These are phyloP conservation scores for Diadumene lineata DNA, from an alignment of 92 coral and sea anemone species.

Conservation along the genomic window DNA sequence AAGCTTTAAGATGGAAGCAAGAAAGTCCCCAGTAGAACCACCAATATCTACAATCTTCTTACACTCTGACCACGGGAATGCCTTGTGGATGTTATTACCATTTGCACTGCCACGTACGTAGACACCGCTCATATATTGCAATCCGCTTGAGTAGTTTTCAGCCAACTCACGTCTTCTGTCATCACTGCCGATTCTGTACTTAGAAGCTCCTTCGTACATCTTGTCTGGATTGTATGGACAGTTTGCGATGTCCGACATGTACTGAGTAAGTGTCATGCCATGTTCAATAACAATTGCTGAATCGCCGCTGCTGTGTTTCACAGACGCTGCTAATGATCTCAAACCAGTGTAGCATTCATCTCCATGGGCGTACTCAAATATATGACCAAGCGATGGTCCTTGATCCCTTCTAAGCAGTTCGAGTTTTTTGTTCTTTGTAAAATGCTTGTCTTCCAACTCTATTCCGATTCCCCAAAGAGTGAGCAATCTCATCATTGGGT, in stretches of 20 bases:
- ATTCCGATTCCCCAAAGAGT: background rate
- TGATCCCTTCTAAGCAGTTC: conserved; percentile 47
- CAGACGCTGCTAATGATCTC: conserved; percentile 38
- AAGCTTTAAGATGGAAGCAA: too few relatives aligned
- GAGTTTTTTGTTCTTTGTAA: conserved; percentile 39
- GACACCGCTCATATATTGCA: too few relatives aligned
- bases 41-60: too few relatives aligned
- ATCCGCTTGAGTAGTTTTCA: too few relatives aligned
- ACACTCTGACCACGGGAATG: too few relatives aligned
- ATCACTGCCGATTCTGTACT: conserved; percentile 22
- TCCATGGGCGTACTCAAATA: conserved; percentile 30
- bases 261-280: conserved; percentile 38
- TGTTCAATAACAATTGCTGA: conserved; percentile 29
- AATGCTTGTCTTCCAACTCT: conserved; percentile 12
- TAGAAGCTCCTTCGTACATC: background rate
- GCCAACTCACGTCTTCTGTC: too few relatives aligned
- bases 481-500: background rate
- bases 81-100: too few relatives aligned
- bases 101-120: too few relatives aligned
- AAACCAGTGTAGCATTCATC: conserved; percentile 44
- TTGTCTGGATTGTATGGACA: conserved; percentile 1
- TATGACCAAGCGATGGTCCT: conserved; percentile 53
- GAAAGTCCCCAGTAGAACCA: too few relatives aligned
- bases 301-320: conserved; percentile 8
- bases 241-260: conserved; percentile 16